Conservation (phyloP, 2,888 invertebrate species). For the Netelia inedita region DNA sequence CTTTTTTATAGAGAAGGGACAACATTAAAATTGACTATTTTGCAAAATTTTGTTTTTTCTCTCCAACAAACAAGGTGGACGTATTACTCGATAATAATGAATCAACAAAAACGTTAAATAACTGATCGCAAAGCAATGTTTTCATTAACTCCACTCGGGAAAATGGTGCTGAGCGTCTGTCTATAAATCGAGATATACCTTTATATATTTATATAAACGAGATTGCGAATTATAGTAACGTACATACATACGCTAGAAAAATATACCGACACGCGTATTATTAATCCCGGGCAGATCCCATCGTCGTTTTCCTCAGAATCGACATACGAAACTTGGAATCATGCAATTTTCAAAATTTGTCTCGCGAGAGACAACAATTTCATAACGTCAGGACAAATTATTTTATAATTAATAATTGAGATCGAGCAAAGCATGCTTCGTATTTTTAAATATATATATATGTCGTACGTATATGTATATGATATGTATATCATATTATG, state of each 20-base stretch:
- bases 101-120: too few relatives aligned
- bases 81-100: too few relatives aligned
- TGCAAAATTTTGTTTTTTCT: too few relatives aligned
- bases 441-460: conserved; percentile 42
- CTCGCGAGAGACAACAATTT: conserved; percentile 29
- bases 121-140: too few relatives aligned
- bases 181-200: too few relatives aligned
- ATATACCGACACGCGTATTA: too few relatives aligned
- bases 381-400: conserved; percentile 31
- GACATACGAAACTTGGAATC: conserved; percentile 48
- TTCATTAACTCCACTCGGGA: too few relatives aligned
- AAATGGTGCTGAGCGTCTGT: too few relatives aligned
- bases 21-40: background rate
- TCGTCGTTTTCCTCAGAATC: background rate
- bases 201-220: too few relatives aligned
- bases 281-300: conserved; percentile 17
- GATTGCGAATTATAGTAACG: too few relatives aligned
- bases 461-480: conserved; percentile 32
- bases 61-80: too few relatives aligned
- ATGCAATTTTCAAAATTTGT: conserved; percentile 54
- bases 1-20: conserved; percentile 1
- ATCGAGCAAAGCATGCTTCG: conserved; percentile 64
- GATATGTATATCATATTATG: conserved; percentile 23
- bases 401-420: conserved; percentile 56
- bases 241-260: too few relatives aligned